Percentiles rank a stretch among this genome's conserved stretches.
Conservation (phyloP, 2,113 vertebrate genomes). For the Sisor rabdophorus region DNA sequence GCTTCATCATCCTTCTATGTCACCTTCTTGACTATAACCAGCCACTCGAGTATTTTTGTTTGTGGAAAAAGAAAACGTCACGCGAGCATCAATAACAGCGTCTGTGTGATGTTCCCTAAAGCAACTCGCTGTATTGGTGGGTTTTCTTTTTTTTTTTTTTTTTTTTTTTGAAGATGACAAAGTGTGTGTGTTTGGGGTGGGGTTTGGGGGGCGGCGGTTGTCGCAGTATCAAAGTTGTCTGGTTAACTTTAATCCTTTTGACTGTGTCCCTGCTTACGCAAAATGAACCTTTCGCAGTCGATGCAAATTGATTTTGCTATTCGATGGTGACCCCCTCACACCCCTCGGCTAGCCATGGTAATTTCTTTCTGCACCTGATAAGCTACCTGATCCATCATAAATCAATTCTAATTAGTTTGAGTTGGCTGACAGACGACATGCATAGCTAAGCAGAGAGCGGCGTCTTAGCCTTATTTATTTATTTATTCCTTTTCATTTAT, state of each 20-base stretch:
- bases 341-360: constrained; percentile 87
- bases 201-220: too few relatives aligned
- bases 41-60: background rate
- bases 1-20: background rate
- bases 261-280: constrained; percentile 79
- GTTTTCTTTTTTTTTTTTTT: too few relatives aligned
- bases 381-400: constrained; percentile 96
- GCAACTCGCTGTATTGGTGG: background rate
- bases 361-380: constrained; percentile 96
- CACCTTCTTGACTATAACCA: background rate
- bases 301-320: constrained; percentile 99
- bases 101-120: constrained; percentile 24
- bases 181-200: background rate
- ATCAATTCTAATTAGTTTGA: constrained; percentile 99
- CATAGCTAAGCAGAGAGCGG: constrained; percentile 58
- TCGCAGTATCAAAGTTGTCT: constrained; percentile 90
- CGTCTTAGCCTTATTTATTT: constrained; percentile 50
- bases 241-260: constrained; percentile 90
- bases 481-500: constrained; percentile 39
- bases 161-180: constrained; percentile 13
- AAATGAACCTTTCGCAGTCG: constrained; percentile 98
- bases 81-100: too few relatives aligned
- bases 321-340: constrained; percentile 90
- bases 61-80: too few relatives aligned
- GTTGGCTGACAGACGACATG: constrained; percentile 73